These are phyloP conservation scores for Gonatopus flavifemur DNA, from an alignment of 1,140 invertebrate species.

Conservation along the genomic window DNA sequence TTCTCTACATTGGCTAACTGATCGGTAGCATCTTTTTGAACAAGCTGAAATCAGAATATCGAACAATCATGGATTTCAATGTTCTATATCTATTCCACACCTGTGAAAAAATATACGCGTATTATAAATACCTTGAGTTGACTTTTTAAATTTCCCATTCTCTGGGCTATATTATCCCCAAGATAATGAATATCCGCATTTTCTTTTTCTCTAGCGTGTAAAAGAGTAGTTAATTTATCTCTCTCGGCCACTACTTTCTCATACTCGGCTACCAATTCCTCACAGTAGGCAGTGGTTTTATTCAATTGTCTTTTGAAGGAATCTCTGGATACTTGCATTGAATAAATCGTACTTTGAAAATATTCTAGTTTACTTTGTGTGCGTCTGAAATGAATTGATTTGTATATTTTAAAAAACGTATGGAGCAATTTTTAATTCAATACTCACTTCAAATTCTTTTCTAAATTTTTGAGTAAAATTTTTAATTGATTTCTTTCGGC, in stretches of 20 bases:
- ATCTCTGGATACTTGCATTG: constrained; percentile 58
- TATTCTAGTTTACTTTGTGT: constrained; percentile 54
- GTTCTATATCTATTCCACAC: neutral
- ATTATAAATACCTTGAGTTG: constrained; percentile 57
- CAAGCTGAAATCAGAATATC: constrained; percentile 48
- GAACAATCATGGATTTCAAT: neutral
- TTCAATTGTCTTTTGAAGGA: constrained; percentile 60
- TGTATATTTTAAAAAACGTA: neutral
- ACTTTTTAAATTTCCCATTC: constrained; percentile 58
- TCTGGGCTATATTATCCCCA: constrained; percentile 55
- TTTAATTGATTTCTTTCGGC: constrained; percentile 57
- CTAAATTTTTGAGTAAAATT: constrained; percentile 47
- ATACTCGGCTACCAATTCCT: constrained; percentile 61
- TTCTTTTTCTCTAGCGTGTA: constrained; percentile 58
- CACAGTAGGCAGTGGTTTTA: constrained; percentile 61
- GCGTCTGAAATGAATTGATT: constrained; percentile 45
- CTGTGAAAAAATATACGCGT: too few relatives aligned
- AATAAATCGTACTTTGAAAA: constrained; percentile 51
- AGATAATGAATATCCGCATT: constrained; percentile 58
- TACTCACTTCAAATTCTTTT: constrained; percentile 59
- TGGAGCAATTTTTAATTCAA: neutral
- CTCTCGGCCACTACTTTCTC: constrained; percentile 59
- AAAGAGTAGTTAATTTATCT: constrained; percentile 53
- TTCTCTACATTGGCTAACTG: constrained; percentile 59
- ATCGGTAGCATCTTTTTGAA: constrained; percentile 59